phyloP scores from a whole-genome alignment of 2,797 vertebrate species.

The Sphenodon punctatus region DNA sequence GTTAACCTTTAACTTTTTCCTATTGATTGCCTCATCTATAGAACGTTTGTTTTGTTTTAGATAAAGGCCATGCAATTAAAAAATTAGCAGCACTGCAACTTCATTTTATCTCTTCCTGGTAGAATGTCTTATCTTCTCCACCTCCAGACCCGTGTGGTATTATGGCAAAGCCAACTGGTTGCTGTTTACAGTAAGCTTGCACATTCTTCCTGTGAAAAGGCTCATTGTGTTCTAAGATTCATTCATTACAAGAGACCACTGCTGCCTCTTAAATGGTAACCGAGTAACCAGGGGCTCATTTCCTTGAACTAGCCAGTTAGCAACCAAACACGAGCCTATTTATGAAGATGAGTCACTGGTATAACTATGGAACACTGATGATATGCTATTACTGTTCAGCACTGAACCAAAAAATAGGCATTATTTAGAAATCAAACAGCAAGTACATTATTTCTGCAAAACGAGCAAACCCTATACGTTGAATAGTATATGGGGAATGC shows the following conservation, averaged over 20 bases:
- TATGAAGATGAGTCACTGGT: neutral
- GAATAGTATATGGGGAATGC: no score
- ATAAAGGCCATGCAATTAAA: neutral
- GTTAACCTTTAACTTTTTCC: neutral
- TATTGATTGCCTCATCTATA: neutral
- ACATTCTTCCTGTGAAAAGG: neutral
- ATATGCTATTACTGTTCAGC: neutral
- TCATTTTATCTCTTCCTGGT: neutral
- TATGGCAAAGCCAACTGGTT: neutral
- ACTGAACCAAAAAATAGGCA: neutral
- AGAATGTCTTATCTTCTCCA: neutral
- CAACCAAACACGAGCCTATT: neutral
- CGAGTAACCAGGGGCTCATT: constrained; percentile 49
- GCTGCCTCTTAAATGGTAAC: constrained; percentile 24
- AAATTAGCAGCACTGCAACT: neutral
- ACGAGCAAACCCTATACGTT: neutral
- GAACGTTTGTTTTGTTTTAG: neutral
- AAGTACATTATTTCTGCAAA: neutral
- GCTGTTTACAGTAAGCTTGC: neutral
- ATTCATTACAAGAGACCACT: neutral
- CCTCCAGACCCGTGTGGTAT: neutral
- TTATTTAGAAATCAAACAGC: neutral
- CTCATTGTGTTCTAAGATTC: neutral
- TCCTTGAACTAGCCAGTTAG: neutral
- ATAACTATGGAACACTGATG: neutral